A percentile compares a stretch with the other conserved stretches of the same genome.
Conservation (phyloP, 2,797 vertebrate genomes). For the Ibycter americanus region DNA sequence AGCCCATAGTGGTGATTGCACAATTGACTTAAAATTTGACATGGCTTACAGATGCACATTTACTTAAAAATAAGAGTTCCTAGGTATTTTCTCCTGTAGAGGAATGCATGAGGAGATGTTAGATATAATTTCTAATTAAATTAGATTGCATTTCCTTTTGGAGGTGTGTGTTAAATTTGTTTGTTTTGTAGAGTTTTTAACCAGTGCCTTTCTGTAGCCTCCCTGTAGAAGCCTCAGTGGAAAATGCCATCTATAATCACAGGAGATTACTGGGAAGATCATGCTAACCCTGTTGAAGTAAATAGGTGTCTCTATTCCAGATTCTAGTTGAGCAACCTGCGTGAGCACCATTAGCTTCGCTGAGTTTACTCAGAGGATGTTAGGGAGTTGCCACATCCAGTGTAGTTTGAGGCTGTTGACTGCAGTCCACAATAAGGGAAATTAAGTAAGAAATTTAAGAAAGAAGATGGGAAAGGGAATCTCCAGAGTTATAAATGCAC, state of each 20-base stretch:
- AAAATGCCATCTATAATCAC: neutral
- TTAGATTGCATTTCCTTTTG: neutral
- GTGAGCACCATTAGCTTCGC: neutral
- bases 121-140: neutral
- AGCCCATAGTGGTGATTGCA: neutral
- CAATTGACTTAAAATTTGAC: neutral
- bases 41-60: neutral
- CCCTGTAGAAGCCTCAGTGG: neutral
- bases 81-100: neutral
- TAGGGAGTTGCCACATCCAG: neutral
- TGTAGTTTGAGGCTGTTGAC: neutral
- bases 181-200: neutral
- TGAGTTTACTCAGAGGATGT: accelerated
- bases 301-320: neutral
- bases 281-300: neutral
- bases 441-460: neutral
- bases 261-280: neutral
- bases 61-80: neutral
- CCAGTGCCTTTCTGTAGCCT: neutral
- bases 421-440: neutral
- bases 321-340: neutral
- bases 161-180: neutral
- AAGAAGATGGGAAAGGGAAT: neutral
- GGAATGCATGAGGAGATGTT: neutral
- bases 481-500: neutral